A percentile compares a stretch with the other conserved stretches of the same genome.
Evolutionary conservation across 53 echinoderm and acorn worm species (phyloP).

Genomic region (Temnopleurus reevesii): DNA sequence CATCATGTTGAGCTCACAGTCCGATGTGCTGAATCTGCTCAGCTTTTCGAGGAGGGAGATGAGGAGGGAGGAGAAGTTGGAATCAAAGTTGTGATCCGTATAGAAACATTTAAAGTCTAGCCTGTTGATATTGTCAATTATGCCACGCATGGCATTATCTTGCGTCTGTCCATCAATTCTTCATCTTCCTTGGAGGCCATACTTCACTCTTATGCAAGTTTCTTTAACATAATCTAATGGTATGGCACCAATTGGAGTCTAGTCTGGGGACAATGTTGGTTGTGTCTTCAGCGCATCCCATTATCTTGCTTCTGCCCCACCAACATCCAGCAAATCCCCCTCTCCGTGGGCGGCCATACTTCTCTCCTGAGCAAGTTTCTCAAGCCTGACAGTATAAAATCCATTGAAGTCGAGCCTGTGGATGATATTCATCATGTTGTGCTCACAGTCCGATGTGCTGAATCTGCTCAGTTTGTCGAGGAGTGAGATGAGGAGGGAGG

Average conservation of each 20-base stretch:
- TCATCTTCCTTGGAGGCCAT: too few relatives aligned
- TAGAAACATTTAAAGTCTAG: too few relatives aligned
- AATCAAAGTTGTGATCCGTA: constrained; percentile 83
- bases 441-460: constrained; percentile 80
- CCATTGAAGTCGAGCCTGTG: constrained; percentile 90
- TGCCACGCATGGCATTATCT: too few relatives aligned
- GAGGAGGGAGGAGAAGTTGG: constrained; percentile 83
- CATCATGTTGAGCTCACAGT: constrained; percentile 87
- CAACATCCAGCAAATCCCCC: neutral
- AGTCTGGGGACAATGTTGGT: too few relatives aligned
- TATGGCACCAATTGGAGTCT: too few relatives aligned
- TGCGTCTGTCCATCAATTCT: too few relatives aligned
- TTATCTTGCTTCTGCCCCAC: neutral
- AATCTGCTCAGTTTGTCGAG: constrained; percentile 83
- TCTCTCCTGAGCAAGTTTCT: constrained; percentile 75
- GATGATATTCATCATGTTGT: constrained; percentile 93
- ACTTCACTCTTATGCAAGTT: too few relatives aligned
- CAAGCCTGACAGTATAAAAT: constrained; percentile 81
- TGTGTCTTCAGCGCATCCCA: too few relatives aligned
- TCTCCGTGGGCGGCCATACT: constrained; percentile 52
- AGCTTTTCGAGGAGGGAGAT: constrained; percentile 78
- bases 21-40: constrained; percentile 77
- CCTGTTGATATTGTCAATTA: too few relatives aligned
- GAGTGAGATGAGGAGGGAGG: constrained; percentile 70
- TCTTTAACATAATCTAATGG: too few relatives aligned